Evolutionary conservation across 2,113 vertebrate species (phyloP).

Genomic region (Scopus umbretta): DNA sequence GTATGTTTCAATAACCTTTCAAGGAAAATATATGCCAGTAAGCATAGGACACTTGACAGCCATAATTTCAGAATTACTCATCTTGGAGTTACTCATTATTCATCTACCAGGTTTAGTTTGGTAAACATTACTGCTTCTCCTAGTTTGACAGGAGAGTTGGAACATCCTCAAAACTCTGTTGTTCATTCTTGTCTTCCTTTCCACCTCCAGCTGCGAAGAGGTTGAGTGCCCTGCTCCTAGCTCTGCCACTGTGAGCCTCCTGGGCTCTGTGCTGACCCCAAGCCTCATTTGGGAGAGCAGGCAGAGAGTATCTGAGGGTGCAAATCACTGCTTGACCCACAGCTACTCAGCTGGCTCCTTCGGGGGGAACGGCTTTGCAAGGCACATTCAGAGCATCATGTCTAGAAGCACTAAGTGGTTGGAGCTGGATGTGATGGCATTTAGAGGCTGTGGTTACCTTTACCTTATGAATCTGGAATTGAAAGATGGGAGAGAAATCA

Average conservation of each 20-base stretch:
- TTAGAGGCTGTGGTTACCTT: not conserved
- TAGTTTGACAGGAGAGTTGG: not conserved
- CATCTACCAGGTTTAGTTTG: not conserved
- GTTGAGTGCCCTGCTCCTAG: not conserved
- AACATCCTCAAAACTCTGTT: not conserved
- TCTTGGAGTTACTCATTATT: not conserved
- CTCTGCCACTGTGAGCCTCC: not conserved
- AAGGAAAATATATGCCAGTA: not conserved
- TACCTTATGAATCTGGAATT: not conserved
- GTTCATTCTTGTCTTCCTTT: not conserved
- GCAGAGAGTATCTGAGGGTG: not conserved
- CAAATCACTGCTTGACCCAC: fast-evolving
- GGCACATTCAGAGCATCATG: not conserved
- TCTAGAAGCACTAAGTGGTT: not conserved
- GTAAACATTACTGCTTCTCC: not conserved
- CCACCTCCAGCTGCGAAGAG: not conserved
- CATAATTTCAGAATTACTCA: not conserved
- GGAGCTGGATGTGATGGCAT: not conserved
- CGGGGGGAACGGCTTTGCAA: not conserved
- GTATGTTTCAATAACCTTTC: not conserved
- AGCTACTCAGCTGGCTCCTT: not conserved
- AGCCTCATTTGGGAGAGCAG: fast-evolving
- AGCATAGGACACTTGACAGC: not conserved
- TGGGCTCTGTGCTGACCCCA: fast-evolving
- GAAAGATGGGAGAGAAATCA: not conserved